Conservation (phyloP, 2,888 invertebrate genomes). For the Tipula vernalis region DNA sequence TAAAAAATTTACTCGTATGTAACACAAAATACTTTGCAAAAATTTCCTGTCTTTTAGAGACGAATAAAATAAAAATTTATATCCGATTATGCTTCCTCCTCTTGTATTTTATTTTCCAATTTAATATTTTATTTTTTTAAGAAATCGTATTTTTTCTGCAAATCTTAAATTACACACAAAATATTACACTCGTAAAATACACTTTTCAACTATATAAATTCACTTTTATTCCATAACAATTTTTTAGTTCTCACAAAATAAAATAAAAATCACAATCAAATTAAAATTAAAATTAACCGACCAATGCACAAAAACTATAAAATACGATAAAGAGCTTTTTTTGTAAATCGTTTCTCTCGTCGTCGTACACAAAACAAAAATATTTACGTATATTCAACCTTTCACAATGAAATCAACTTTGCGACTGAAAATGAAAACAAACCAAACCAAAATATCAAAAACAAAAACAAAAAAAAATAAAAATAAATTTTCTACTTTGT, state of each 20-base stretch:
- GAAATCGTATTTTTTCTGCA: not conserved
- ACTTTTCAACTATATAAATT: not conserved
- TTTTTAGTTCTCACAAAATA: not conserved
- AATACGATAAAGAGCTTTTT: not conserved
- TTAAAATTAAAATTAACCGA: not conserved
- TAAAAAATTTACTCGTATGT: not conserved
- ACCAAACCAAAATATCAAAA: not conserved
- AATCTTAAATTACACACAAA: not conserved
- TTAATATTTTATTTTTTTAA: not conserved
- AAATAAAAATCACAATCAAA: not conserved
- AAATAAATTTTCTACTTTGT: not conserved
- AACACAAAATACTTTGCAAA: not conserved
- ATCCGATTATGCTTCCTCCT: not conserved
- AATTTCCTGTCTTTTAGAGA: not conserved
- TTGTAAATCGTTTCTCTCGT: not conserved
- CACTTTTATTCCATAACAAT: not conserved
- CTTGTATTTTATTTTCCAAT: not conserved
- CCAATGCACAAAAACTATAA: not conserved
- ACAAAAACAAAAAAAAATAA: too few species aligned
- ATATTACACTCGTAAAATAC: not conserved
- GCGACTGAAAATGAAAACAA: not conserved
- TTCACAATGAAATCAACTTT: not conserved
- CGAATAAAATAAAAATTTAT: not conserved
- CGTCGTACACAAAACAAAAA: not conserved
- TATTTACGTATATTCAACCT: not conserved